phyloP scores from a whole-genome alignment of 2,113 vertebrate species.

The Oryzias curvinotus region DNA sequence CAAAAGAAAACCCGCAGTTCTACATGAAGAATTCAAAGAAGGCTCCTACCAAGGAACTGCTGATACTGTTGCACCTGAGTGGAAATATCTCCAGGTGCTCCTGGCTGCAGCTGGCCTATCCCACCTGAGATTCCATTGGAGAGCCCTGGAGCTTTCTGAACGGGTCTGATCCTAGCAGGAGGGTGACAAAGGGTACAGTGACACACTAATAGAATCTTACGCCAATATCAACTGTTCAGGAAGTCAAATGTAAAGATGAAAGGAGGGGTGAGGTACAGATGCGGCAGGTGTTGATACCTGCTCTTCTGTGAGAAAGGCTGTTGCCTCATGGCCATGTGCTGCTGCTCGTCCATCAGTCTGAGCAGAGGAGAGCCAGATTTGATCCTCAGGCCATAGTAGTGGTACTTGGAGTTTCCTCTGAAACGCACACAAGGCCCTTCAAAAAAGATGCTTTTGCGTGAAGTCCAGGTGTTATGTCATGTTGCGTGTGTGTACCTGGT shows the following conservation, averaged over 20 bases:
- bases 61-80: conserved; percentile 92
- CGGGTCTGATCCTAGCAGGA: conserved; percentile 81
- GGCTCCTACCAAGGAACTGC: conserved; percentile 86
- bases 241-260: too few relatives aligned
- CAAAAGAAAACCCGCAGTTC: too few relatives aligned
- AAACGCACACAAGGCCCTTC: conserved; percentile 20
- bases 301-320: conserved; percentile 91
- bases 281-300: conserved; percentile 70
- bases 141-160: conserved; percentile 88
- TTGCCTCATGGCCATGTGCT: conserved; percentile 92
- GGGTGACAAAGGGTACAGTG: background rate
- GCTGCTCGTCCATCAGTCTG: conserved; percentile 89
- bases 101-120: conserved; percentile 77
- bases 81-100: conserved; percentile 84
- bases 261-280: too few relatives aligned
- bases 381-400: conserved; percentile 92
- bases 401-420: conserved; percentile 94
- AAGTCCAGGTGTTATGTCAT: too few relatives aligned
- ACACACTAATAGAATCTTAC: background rate
- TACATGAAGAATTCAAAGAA: background rate
- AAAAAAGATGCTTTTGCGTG: too few relatives aligned
- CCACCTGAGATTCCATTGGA: conserved; percentile 83
- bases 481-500: conserved; percentile 77
- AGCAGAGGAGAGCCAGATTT: conserved; percentile 88
- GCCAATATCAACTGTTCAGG: too few relatives aligned